These are phyloP conservation scores for Gymnocheta viridis DNA, from an alignment of 2,888 invertebrate genomes.

Conservation along the genomic window DNA sequence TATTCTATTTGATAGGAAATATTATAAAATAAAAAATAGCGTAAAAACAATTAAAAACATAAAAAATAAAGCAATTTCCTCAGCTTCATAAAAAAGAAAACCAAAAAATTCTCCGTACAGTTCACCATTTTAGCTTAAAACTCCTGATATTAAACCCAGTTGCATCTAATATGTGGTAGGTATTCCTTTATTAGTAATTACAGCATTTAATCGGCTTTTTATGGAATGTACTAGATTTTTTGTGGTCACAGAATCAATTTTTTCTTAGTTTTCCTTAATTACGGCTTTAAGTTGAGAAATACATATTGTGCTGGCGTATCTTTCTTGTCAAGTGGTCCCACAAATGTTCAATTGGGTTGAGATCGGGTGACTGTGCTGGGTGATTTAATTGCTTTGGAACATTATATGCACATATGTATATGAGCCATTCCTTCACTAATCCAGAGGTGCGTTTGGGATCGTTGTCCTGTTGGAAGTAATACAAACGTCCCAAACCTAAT, in stretches of 20 bases:
- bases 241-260: not conserved
- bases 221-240: not conserved
- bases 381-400: slow-evolving; percentile 11
- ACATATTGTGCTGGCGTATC: slow-evolving; percentile 20
- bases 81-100: slow-evolving; percentile 2
- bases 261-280: slow-evolving; percentile 5
- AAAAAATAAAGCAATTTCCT: not conserved
- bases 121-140: not conserved
- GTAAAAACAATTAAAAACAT: too few relatives aligned
- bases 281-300: not conserved
- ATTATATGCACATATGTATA: too few relatives aligned
- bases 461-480: too few relatives aligned
- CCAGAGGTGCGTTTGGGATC: too few relatives aligned
- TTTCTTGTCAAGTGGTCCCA: too few relatives aligned
- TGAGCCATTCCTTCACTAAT: too few relatives aligned
- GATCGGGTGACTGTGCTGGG: slow-evolving; percentile 31
- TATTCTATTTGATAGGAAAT: too few relatives aligned
- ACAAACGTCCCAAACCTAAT: too few relatives aligned
- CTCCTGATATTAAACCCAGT: too few relatives aligned
- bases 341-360: slow-evolving; percentile 34
- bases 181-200: slow-evolving; percentile 27
- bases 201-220: slow-evolving; percentile 6
- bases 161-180: slow-evolving; percentile 30
- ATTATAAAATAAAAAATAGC: too few relatives aligned
- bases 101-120: slow-evolving; percentile 44